Conservation (phyloP, 2,113 vertebrate genomes). For the Lepus europaeus region DNA sequence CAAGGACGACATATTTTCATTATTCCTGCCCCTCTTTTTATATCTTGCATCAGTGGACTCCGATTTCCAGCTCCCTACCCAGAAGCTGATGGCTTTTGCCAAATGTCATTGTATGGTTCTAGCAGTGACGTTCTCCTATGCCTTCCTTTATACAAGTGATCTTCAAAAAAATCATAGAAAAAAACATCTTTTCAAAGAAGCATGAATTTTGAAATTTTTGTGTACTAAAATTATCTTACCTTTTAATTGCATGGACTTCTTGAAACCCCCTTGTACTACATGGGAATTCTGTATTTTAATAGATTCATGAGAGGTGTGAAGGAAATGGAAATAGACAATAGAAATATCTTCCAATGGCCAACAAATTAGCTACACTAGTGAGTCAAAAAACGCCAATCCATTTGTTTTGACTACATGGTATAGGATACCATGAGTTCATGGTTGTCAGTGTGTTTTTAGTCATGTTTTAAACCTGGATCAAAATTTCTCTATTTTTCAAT, state of each 20-base stretch:
- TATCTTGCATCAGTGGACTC: background rate
- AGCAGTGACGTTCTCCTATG: background rate
- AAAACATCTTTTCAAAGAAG: too few relatives aligned
- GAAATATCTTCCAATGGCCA: background rate
- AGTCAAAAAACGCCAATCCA: background rate
- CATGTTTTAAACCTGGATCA: background rate
- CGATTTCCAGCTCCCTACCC: background rate
- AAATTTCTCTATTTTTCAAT: background rate
- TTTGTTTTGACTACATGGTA: background rate
- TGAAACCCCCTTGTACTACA: background rate
- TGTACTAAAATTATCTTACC: too few relatives aligned
- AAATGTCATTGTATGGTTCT: background rate
- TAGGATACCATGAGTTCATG: background rate
- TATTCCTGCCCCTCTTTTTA: background rate
- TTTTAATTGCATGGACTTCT: background rate
- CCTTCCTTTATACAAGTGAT: too few relatives aligned
- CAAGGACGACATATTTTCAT: background rate
- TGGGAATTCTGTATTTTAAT: background rate
- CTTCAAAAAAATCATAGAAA: too few relatives aligned
- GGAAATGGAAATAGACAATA: constrained; percentile 16
- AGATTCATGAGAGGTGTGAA: background rate
- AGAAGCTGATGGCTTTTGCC: background rate
- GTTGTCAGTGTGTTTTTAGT: background rate
- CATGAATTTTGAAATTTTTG: too few relatives aligned
- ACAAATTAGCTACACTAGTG: background rate